Evolutionary conservation across 2,888 invertebrate species (phyloP), one percentile per base, ranked within the genome.

Genomic region (Aromia moschata): DNA sequence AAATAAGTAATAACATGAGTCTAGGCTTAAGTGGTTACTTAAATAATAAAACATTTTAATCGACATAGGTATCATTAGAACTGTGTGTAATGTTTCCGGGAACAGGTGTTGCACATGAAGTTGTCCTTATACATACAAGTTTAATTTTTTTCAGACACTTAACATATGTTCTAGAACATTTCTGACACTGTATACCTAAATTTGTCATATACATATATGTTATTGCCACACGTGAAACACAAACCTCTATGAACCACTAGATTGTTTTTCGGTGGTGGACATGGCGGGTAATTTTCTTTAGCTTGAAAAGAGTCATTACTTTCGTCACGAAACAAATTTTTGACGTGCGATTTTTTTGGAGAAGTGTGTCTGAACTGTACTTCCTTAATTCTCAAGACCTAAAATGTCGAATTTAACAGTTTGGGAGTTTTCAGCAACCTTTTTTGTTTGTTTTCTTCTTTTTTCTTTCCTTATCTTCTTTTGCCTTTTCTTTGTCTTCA

Each of bases 371-470:
- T 9, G 38, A n/a, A n/a, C n/a, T n/a, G n/a, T 38, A 12, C 14
- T 9, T 12, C 14, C 14, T 38, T 14, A 38, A 7, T 12, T 38
- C 14, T n/a, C 14, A 12, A 12, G n/a, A n/a, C n/a, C n/a, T 38
- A 12, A 12, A 3, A 14, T 38, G 14, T 38, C 16, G 2, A 15
- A 14, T 5, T 38, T 9, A 7, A 15, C 16, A 16, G 12, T 16
- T 40, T n/a, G 15, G 15, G 16, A 40, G 40, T 9, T 40, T 40
- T 40, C 15, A 40, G 40, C 16, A 16, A 16, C n/a, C 40, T 40
- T 40, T 40, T 40, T 40, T 16, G 17, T 40, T 40, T 40, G 15
- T 40, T 40, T 40, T 40, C 40, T 40, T 40, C 40, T 17, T 40
- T 40, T 40, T 40, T 40, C 40, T 40, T 40, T 16, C 40, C 17